Percentiles rank a stretch among this genome's conserved stretches.
These are phyloP conservation scores for Zapus hudsonius DNA, from an alignment of 2,113 vertebrate species.

Conservation along the genomic window DNA sequence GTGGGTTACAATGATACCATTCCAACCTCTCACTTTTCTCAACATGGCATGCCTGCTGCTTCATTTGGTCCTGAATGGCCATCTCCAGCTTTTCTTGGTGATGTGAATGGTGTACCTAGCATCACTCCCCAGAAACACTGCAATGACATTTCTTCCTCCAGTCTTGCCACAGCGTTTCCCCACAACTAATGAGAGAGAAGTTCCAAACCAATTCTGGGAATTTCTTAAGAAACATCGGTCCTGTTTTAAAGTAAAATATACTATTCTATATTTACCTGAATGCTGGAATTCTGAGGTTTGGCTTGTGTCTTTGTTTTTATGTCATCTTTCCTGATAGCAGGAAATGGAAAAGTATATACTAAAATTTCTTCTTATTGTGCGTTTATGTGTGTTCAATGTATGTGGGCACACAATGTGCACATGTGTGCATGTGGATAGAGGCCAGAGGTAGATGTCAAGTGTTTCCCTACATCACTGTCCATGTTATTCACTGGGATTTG, in stretches of 20 bases:
- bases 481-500: no score
- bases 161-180: neutral
- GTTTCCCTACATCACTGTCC: no score
- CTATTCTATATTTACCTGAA: neutral
- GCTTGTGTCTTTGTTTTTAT: neutral
- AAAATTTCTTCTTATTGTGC: neutral
- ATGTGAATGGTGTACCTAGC: neutral
- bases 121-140: neutral
- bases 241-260: neutral
- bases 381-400: no score
- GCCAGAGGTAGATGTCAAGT: no score
- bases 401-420: no score
- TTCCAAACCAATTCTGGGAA: constrained; percentile 6
- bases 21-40: neutral
- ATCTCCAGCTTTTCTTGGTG: accelerated
- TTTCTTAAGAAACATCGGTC: neutral
- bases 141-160: neutral
- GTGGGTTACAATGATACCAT: neutral
- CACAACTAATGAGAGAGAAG: neutral
- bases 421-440: no score
- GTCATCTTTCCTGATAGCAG: neutral
- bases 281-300: neutral
- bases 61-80: accelerated
- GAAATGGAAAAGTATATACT: neutral
- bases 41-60: neutral